Evolutionary conservation across 2,113 vertebrate species (phyloP).

Genomic region (Callocephalon fimbriatum): DNA sequence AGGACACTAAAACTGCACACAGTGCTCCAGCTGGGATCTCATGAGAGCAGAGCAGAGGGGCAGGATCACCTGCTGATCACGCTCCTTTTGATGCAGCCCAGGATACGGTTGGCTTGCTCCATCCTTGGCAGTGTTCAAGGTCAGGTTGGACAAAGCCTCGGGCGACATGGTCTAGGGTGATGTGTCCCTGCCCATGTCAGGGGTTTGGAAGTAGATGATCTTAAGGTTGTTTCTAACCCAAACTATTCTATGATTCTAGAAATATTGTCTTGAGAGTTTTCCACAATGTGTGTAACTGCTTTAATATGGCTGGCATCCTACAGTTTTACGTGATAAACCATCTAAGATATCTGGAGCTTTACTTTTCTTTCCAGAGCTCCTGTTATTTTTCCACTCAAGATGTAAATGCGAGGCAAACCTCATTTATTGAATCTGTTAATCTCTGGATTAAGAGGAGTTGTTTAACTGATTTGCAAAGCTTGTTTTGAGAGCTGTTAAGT

Average conservation of each 20-base stretch:
- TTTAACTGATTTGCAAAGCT: conserved; percentile 16
- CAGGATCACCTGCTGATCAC: background rate
- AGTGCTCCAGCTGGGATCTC: background rate
- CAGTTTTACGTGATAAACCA: background rate
- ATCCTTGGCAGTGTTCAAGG: background rate
- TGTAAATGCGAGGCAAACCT: background rate
- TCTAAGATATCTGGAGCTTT: background rate
- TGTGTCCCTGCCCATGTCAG: background rate
- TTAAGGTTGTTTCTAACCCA: background rate
- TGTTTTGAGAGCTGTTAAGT: background rate
- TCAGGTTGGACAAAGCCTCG: background rate
- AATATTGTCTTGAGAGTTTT: background rate
- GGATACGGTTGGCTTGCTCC: background rate
- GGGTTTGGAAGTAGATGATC: background rate
- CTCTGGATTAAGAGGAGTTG: background rate
- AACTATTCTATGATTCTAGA: background rate
- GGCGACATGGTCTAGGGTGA: background rate
- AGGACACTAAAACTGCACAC: background rate
- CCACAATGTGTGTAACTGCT: background rate
- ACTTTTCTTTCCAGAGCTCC: background rate
- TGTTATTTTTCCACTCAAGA: background rate
- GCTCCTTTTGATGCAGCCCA: background rate
- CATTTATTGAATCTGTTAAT: background rate
- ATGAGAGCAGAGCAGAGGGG: background rate
- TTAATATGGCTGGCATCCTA: background rate